These are phyloP conservation scores for Matsumurasca onukii DNA, from an alignment of 1,140 invertebrate genomes.

Conservation along the genomic window DNA sequence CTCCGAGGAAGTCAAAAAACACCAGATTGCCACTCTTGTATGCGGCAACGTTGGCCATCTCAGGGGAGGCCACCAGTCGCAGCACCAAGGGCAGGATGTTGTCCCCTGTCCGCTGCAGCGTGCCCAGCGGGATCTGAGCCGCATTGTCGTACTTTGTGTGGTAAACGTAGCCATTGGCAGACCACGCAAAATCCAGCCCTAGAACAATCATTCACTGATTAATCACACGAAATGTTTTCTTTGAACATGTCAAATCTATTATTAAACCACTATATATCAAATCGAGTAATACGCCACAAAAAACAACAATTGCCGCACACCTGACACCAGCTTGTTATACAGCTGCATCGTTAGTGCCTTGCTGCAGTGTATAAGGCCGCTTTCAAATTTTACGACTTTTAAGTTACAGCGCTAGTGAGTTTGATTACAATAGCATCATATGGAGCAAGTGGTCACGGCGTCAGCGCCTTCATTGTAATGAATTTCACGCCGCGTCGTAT, in stretches of 20 bases:
- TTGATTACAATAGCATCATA: too few relatives aligned
- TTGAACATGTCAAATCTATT: neutral
- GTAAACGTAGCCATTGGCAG: constrained; percentile 90
- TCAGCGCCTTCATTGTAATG: too few relatives aligned
- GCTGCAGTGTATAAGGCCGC: too few relatives aligned
- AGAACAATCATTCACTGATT: constrained; percentile 39
- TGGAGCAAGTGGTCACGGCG: too few relatives aligned
- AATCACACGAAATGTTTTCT: neutral
- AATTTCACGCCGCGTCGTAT: too few relatives aligned
- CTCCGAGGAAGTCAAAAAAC: constrained; percentile 81
- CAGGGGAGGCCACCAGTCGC: constrained; percentile 60
- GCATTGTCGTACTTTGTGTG: constrained; percentile 83
- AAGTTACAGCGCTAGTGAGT: too few relatives aligned
- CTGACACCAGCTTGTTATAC: too few relatives aligned
- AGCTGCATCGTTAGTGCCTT: too few relatives aligned
- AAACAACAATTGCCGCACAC: neutral
- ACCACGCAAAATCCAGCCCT: constrained; percentile 95
- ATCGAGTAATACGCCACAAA: too few relatives aligned
- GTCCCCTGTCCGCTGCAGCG: constrained; percentile 80
- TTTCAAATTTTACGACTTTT: too few relatives aligned
- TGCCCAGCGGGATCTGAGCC: constrained; percentile 73
- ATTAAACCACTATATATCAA: too few relatives aligned
- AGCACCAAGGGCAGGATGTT: constrained; percentile 69
- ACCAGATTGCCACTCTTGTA: constrained; percentile 31
- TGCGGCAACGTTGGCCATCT: constrained; percentile 42